phyloP scores from a whole-genome alignment of 2,888 invertebrate genomes.

The Byasa hedistus region DNA sequence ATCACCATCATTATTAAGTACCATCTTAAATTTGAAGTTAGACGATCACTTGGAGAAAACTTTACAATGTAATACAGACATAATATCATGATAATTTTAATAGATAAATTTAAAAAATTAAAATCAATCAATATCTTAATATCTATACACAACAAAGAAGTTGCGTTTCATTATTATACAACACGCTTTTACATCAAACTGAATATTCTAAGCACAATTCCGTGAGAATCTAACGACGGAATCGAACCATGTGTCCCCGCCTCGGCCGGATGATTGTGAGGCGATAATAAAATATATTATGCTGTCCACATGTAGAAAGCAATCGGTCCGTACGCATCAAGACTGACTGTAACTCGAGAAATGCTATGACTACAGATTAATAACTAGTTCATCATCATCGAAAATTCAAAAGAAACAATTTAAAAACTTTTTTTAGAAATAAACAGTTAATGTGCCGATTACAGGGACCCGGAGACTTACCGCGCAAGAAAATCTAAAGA shows the following conservation, averaged over 20 bases:
- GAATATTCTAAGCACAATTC: constrained; percentile 24
- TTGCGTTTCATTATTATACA: constrained; percentile 6
- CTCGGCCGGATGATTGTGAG: constrained; percentile 30
- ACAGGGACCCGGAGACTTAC: too few relatives aligned
- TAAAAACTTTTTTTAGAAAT: too few relatives aligned
- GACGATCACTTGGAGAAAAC: too few relatives aligned
- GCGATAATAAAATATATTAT: constrained; percentile 37
- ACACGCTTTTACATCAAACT: constrained; percentile 6
- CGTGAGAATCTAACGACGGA: constrained; percentile 32
- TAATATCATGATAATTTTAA: too few relatives aligned
- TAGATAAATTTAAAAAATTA: too few relatives aligned
- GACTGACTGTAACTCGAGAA: constrained; percentile 8
- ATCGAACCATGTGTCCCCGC: constrained; percentile 34
- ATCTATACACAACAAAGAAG: constrained; percentile 16
- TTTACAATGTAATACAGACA: too few relatives aligned
- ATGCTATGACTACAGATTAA: constrained; percentile 8
- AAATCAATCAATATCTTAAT: too few relatives aligned
- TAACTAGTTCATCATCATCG: background rate
- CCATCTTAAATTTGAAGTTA: too few relatives aligned
- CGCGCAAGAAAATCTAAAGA: too few relatives aligned
- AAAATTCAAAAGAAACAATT: background rate
- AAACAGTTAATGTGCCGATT: too few relatives aligned
- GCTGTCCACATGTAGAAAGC: constrained; percentile 32
- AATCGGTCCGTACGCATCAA: constrained; percentile 22
- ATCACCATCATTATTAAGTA: too few relatives aligned